Base-by-base conservation (phyloP, 2,797 vertebrate species). In the Chloroceryle inda region DNA sequence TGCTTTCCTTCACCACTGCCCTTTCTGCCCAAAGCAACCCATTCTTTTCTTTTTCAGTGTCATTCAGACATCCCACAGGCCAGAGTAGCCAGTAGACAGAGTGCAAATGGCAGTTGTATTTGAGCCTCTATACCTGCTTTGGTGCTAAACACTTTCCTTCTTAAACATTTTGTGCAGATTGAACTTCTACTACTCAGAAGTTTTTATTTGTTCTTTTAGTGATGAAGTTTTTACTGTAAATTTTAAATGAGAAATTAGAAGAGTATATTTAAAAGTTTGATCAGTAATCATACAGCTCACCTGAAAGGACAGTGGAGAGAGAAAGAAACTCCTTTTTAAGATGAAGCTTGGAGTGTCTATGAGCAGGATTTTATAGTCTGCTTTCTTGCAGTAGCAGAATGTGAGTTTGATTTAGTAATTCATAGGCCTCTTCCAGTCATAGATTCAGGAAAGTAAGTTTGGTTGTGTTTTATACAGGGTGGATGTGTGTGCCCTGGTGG, bases 401-500 rank as follows among this genome's bases (percentile, higher is more conserved):
- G 29, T 63, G 42, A 95, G 31, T 66, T 55, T 63, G 29, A 49
- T 56, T 88, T 89, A 86, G 6, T 73, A 45, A 94, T 56, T 67
- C 68, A 71, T 52, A 83, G 52, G 23, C 29, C 29, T 89, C 20
- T 80, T 85, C 22, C 26, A 53, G 16, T 38, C 29, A 45, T 0
- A 61, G 62, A 66, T 10, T 21, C 50, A 61, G 73, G 62, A 81
- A 75, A 96, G 53, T 90, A 93, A 94, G 50, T 92, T 49, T 91
- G 74, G 55, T 93, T 96, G 42, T 96, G 59, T 94, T 80, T 96
- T 93, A 62, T 76, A 45, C 92, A 97, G 96, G 94, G 93, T 89
- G 96, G 96, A 92, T 97, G 96, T 76, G 85, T 96, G 80, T 96
- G 96, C 72, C 96, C 96, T 3, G 80, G 90, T 93, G 96, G 95